phyloP scores from a whole-genome alignment of 2,797 vertebrate genomes.

The Ispidina picta region DNA sequence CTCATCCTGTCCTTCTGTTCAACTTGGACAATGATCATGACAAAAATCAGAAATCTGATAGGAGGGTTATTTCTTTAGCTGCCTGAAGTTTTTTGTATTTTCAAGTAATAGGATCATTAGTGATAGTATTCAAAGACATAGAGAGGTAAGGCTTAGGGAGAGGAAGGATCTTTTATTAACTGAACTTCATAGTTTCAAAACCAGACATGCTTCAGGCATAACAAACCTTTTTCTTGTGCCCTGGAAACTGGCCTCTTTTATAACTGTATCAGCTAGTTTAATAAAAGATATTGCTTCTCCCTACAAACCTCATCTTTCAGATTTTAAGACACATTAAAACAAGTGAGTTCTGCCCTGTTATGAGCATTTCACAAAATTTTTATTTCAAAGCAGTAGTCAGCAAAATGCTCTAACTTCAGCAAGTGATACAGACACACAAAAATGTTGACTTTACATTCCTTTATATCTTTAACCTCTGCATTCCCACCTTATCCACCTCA shows the following conservation, averaged over 20 bases:
- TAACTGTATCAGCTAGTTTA: slow-evolving; percentile 61
- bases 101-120: slow-evolving; percentile 52
- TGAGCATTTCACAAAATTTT: slow-evolving; percentile 36
- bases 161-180: slow-evolving; percentile 53
- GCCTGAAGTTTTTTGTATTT: slow-evolving; percentile 1
- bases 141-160: slow-evolving; percentile 10
- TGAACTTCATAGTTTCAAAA: slow-evolving; percentile 38
- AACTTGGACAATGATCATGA: background rate
- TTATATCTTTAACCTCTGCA: slow-evolving; percentile 17
- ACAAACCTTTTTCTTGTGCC: slow-evolving; percentile 45
- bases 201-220: slow-evolving; percentile 51
- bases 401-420: slow-evolving; percentile 38
- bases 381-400: slow-evolving; percentile 64
- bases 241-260: slow-evolving; percentile 53
- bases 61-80: background rate
- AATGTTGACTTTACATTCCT: slow-evolving; percentile 51
- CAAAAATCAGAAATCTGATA: slow-evolving; percentile 33
- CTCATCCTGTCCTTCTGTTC: background rate
- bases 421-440: slow-evolving; percentile 30
- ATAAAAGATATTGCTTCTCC: slow-evolving; percentile 66
- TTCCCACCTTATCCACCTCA: slow-evolving; percentile 33
- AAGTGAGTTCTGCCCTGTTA: slow-evolving; percentile 42
- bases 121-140: slow-evolving; percentile 5
- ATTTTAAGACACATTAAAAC: slow-evolving; percentile 61
- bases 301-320: slow-evolving; percentile 43